Conservation (phyloP, 2,113 vertebrate genomes). For the Serilophus lunatus region DNA sequence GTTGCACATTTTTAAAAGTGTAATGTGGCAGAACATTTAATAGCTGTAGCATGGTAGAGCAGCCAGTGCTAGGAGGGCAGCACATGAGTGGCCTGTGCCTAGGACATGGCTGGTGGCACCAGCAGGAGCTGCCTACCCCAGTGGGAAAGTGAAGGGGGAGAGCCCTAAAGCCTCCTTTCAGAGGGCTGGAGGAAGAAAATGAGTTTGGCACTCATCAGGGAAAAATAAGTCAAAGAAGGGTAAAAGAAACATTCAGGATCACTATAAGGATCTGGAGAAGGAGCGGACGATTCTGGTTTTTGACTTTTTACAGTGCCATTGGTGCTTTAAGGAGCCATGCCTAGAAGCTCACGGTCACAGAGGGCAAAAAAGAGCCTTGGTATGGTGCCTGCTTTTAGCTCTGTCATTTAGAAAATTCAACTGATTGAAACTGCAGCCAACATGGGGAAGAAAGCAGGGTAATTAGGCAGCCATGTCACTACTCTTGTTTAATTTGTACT, state of each 20-base stretch:
- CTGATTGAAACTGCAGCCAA: not conserved
- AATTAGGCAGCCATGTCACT: not conserved
- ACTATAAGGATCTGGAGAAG: not conserved
- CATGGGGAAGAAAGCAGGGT: not conserved
- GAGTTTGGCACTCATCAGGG: not conserved
- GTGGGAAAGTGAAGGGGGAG: not conserved
- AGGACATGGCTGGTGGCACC: not conserved
- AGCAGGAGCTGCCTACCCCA: not conserved
- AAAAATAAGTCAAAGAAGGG: not conserved
- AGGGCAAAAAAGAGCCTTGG: not conserved
- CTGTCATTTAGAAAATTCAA: not conserved
- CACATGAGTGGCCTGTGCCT: not conserved
- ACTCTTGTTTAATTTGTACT: conserved; percentile 1
- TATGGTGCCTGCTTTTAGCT: not conserved
- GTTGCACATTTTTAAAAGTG: not conserved
- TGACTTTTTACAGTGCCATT: not conserved
- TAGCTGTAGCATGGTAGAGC: not conserved
- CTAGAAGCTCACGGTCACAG: not conserved
- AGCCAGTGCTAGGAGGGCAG: not conserved
- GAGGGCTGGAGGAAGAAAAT: not conserved
- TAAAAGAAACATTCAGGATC: not conserved
- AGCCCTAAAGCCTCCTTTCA: conserved; percentile 10
- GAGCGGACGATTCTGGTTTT: not conserved
- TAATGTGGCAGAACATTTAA: not conserved
- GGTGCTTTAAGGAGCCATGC: not conserved